phyloP scores from a whole-genome alignment of 2,888 invertebrate species.

The Noctua janthe region DNA sequence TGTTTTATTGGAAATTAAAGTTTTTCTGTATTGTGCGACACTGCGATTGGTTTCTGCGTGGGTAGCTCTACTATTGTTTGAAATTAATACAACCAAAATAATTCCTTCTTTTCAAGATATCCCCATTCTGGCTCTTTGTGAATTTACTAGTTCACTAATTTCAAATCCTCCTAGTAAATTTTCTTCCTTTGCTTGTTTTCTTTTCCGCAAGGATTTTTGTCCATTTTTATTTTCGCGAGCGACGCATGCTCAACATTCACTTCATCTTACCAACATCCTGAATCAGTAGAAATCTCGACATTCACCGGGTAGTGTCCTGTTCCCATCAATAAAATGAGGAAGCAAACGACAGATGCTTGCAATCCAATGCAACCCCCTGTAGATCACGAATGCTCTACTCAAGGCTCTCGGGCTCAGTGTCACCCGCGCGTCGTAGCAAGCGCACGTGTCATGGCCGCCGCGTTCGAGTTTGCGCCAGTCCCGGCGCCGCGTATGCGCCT shows the following conservation, averaged over 20 bases:
- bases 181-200: not conserved
- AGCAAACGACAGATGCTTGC: conserved; percentile 64
- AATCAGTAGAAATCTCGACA: conserved; percentile 37
- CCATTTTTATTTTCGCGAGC: not conserved
- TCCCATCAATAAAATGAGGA: conserved; percentile 62
- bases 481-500: conserved; percentile 85
- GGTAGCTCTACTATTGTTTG: not conserved
- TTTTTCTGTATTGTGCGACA: not conserved
- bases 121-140: no score
- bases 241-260: not conserved
- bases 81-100: not conserved
- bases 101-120: not conserved
- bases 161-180: not conserved
- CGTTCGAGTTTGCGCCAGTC: conserved; percentile 70
- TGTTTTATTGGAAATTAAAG: not conserved
- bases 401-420: conserved; percentile 60
- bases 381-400: conserved; percentile 36
- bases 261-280: conserved; percentile 23
- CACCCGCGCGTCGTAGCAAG: conserved; percentile 69
- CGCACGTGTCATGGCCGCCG: conserved; percentile 78
- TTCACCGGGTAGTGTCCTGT: conserved; percentile 29
- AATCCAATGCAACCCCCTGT: conserved; percentile 62
- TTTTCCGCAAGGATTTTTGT: not conserved
- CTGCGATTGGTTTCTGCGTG: not conserved
- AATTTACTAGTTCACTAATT: not conserved